phyloP scores from a whole-genome alignment of 2,113 vertebrate species.

The Phalacrocorax aristotelis region DNA sequence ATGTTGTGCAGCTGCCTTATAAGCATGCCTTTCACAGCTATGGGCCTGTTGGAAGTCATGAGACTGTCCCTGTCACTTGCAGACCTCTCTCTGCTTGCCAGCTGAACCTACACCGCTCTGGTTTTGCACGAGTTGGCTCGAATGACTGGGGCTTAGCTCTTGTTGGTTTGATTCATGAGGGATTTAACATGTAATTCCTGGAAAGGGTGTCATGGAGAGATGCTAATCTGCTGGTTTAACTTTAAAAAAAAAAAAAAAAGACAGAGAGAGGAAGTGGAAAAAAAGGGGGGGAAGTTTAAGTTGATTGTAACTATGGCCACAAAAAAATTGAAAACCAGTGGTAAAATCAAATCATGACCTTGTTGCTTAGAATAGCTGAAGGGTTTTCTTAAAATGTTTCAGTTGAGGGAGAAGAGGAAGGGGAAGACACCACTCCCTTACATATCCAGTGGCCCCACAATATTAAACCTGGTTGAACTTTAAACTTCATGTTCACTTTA shows the following conservation, averaged over 20 bases:
- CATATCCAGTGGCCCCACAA: not conserved
- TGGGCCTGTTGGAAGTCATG: fast-evolving
- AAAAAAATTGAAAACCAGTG: not conserved
- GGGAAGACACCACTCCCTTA: not conserved
- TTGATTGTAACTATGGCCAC: not conserved
- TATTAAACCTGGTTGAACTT: not conserved
- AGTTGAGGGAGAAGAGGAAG: not conserved
- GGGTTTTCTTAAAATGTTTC: not conserved
- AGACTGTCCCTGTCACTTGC: not conserved
- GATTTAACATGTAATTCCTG: not conserved
- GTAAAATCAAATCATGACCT: not conserved
- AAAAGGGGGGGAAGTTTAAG: not conserved
- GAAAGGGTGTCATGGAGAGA: not conserved
- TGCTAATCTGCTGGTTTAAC: not conserved
- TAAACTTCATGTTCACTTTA: not conserved
- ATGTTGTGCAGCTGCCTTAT: not conserved
- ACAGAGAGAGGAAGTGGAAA: no score
- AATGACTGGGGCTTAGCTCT: not conserved
- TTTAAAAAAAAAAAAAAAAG: not conserved
- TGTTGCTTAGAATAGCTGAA: not conserved
- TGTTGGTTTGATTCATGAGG: not conserved
- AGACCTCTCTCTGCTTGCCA: not conserved
- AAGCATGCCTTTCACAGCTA: not conserved
- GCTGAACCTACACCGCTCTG: fast-evolving
- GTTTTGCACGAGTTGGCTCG: not conserved